Conservation (phyloP, 2,888 invertebrate genomes). For the Macrosoma leucophasiata region DNA sequence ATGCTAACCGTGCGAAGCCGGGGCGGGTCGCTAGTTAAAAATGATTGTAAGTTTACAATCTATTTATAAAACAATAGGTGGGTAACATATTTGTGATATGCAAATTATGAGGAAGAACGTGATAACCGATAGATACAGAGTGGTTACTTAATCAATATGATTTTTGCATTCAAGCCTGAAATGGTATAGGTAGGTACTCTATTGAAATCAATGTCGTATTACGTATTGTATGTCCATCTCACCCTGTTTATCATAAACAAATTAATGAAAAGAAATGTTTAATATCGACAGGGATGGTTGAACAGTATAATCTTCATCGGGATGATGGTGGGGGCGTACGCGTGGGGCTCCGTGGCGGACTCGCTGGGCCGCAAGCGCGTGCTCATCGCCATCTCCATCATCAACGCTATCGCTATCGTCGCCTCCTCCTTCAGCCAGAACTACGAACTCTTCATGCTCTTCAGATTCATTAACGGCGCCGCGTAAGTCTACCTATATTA, state of each 20-base stretch:
- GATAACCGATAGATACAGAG: no score
- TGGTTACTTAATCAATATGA: no score
- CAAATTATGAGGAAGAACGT: no score
- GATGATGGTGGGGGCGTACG: conserved; percentile 96
- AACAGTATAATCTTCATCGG: conserved; percentile 90
- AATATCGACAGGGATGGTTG: conserved; percentile 74
- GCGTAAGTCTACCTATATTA: conserved; percentile 91
- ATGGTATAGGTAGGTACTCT: no score
- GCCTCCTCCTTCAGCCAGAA: conserved; percentile 93
- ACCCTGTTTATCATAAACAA: not conserved
- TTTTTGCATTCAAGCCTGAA: no score
- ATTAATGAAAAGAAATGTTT: conserved; percentile 1
- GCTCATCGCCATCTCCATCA: conserved; percentile 90
- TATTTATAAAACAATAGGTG: no score
- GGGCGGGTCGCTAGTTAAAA: no score
- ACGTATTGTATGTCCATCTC: conserved; percentile 6
- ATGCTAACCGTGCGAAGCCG: no score
- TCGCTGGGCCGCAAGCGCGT: conserved; percentile 90
- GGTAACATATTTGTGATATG: no score
- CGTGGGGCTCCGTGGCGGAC: conserved; percentile 95
- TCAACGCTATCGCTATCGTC: conserved; percentile 93
- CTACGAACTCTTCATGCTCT: conserved; percentile 91
- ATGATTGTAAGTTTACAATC: no score
- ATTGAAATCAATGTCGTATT: not conserved
- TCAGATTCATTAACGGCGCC: conserved; percentile 93